phyloP scores from a whole-genome alignment of 2,888 invertebrate genomes.

The Galeopsomyia nigrocyanea region DNA sequence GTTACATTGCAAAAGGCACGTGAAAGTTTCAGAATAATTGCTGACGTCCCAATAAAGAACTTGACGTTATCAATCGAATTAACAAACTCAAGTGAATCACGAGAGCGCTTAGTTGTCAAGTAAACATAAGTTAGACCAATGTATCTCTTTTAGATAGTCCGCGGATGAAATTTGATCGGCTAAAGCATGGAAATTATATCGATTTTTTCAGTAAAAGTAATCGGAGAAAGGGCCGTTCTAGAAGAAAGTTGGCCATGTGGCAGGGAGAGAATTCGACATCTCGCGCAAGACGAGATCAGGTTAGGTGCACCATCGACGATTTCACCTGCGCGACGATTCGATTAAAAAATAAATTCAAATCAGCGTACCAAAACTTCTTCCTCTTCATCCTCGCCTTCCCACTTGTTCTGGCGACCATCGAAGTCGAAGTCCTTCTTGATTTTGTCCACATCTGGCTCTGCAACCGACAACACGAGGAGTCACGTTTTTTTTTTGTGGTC shows the following conservation, averaged over 20 bases:
- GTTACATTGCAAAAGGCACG: too few species aligned
- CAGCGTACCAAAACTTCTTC: constrained; percentile 83
- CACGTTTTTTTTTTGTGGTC: not conserved
- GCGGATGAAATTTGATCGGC: too few species aligned
- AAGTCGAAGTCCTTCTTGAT: constrained; percentile 76
- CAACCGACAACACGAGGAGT: constrained; percentile 58
- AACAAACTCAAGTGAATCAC: too few species aligned
- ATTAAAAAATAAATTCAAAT: not conserved
- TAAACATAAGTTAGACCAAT: not conserved
- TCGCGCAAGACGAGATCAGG: constrained; percentile 38
- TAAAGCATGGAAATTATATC: too few species aligned
- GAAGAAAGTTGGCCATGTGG: constrained; percentile 55
- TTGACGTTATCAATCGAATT: too few species aligned
- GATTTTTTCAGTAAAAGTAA: too few species aligned
- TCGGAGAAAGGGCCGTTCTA: constrained; percentile 13
- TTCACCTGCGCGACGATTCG: not conserved
- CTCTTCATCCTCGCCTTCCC: constrained; percentile 92
- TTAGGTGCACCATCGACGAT: constrained; percentile 48
- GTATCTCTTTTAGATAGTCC: too few species aligned
- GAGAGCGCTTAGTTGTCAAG: not conserved
- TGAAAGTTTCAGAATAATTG: too few species aligned
- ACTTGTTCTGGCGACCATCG: constrained; percentile 78
- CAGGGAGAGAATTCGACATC: constrained; percentile 30
- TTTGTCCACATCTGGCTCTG: constrained; percentile 77
- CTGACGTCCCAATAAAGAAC: too few species aligned